Evolutionary conservation across 2,888 invertebrate genomes (phyloP).

Genomic region (Panopea generosa): DNA sequence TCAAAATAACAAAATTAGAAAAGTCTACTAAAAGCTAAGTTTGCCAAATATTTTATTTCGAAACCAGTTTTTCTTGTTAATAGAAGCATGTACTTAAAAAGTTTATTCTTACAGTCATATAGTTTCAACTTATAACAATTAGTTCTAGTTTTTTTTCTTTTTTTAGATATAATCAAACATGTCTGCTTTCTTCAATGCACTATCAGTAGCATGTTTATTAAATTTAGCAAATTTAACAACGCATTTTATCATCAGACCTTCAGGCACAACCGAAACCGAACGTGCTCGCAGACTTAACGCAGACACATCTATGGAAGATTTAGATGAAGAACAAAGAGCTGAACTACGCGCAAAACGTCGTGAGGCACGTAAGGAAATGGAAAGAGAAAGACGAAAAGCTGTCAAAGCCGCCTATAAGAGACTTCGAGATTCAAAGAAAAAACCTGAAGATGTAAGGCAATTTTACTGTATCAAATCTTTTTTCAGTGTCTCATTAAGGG

Average conservation of each 20-base stretch:
- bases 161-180: too few relatives aligned
- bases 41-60: too few relatives aligned
- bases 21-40: too few relatives aligned
- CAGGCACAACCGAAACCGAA: conserved; percentile 76
- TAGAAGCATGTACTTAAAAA: too few relatives aligned
- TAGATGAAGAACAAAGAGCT: conserved; percentile 73
- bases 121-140: too few relatives aligned
- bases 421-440: conserved; percentile 79
- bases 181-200: too few relatives aligned
- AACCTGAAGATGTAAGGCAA: conserved; percentile 61
- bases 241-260: conserved; percentile 3
- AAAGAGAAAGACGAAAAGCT: conserved; percentile 82
- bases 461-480: not conserved
- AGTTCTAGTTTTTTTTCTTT: too few relatives aligned
- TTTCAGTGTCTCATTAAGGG: conserved; percentile 7
- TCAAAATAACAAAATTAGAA: too few relatives aligned
- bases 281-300: conserved; percentile 67
- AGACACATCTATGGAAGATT: conserved; percentile 76
- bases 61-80: too few relatives aligned
- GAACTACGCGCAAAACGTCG: conserved; percentile 64
- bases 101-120: too few relatives aligned
- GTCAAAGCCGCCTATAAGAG: conserved; percentile 80
- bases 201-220: too few relatives aligned
- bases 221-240: too few relatives aligned
- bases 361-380: conserved; percentile 81